Evolutionary conservation across 92 coral and sea anemone genomes (phyloP).

Genomic region (Bergia puertoricense): DNA sequence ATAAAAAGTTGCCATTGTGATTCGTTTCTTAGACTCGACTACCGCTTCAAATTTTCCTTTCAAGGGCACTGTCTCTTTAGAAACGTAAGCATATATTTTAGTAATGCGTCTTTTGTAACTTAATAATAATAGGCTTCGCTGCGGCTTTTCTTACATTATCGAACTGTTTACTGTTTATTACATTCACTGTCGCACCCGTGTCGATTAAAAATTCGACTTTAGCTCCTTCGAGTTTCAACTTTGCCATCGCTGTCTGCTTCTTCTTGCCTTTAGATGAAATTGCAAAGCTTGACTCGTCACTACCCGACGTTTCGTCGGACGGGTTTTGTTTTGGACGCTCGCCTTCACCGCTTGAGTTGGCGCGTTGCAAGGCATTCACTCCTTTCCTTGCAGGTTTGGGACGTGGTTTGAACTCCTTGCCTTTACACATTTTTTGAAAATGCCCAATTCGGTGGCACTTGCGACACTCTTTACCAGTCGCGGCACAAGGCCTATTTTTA

Average conservation of each 20-base stretch:
- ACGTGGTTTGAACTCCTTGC: conserved; percentile 13
- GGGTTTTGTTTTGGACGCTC: conserved; percentile 12
- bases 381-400: conserved; percentile 14
- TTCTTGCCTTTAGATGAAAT: background rate
- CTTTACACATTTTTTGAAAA: conserved; percentile 20
- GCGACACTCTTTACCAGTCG: conserved; percentile 31
- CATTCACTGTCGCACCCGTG: conserved; percentile 19
- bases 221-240: background rate
- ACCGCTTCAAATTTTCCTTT: conserved; percentile 48
- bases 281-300: conserved; percentile 28
- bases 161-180: conserved; percentile 20
- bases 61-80: conserved; percentile 38
- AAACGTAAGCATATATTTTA: conserved; percentile 20
- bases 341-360: conserved; percentile 1
- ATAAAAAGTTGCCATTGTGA: conserved; percentile 46
- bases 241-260: conserved; percentile 9
- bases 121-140: conserved; percentile 17
- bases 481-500: conserved; percentile 4
- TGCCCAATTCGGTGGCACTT: conserved; percentile 6
- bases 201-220: conserved; percentile 13
- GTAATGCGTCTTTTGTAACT: conserved; percentile 17
- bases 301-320: conserved; percentile 24
- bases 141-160: conserved; percentile 14
- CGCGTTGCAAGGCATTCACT: conserved; percentile 16
- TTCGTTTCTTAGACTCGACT: conserved; percentile 20